Evolutionary conservation across 2,888 invertebrate species (phyloP).

Genomic region (Parnassius orleans): DNA sequence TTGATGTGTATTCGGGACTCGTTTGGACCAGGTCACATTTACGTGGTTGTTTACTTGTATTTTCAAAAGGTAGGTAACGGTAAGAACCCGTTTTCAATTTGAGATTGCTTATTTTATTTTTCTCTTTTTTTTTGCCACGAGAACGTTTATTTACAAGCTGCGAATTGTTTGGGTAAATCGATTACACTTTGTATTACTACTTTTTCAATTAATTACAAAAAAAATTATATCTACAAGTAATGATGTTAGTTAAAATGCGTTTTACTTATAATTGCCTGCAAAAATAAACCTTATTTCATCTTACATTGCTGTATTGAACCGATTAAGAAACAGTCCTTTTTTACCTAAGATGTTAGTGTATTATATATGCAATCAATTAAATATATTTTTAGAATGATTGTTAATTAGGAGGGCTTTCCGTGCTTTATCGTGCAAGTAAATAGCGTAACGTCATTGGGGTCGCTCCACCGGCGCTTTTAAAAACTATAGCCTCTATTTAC

Average conservation of each 20-base stretch:
- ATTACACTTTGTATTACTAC: slow-evolving; percentile 7
- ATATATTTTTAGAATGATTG: slow-evolving; percentile 7
- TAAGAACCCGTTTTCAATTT: slow-evolving; percentile 64
- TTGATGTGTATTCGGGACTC: slow-evolving; percentile 42
- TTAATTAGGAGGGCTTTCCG: slow-evolving; percentile 42
- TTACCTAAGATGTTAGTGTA: slow-evolving; percentile 19
- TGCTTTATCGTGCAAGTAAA: slow-evolving; percentile 59
- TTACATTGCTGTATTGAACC: slow-evolving; percentile 11
- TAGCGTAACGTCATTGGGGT: slow-evolving; percentile 55
- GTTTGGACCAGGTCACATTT: slow-evolving; percentile 54
- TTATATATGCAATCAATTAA: slow-evolving; percentile 11
- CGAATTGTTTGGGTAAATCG: slow-evolving; percentile 24
- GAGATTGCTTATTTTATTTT: slow-evolving; percentile 45
- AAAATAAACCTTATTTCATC: background rate
- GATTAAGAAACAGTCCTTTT: background rate
- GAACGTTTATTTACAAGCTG: slow-evolving; percentile 59
- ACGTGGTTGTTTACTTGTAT: slow-evolving; percentile 53
- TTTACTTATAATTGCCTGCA: background rate
- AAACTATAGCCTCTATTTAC: slow-evolving; percentile 62
- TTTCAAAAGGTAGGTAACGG: slow-evolving; percentile 68
- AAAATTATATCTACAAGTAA: too few relatives aligned
- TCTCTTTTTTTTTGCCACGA: slow-evolving; percentile 36
- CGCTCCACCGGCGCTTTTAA: slow-evolving; percentile 50
- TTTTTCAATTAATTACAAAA: background rate
- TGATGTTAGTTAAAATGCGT: too few relatives aligned